Base-by-base conservation (phyloP, 2,797 vertebrate species). In the Clamator glandarius region DNA sequence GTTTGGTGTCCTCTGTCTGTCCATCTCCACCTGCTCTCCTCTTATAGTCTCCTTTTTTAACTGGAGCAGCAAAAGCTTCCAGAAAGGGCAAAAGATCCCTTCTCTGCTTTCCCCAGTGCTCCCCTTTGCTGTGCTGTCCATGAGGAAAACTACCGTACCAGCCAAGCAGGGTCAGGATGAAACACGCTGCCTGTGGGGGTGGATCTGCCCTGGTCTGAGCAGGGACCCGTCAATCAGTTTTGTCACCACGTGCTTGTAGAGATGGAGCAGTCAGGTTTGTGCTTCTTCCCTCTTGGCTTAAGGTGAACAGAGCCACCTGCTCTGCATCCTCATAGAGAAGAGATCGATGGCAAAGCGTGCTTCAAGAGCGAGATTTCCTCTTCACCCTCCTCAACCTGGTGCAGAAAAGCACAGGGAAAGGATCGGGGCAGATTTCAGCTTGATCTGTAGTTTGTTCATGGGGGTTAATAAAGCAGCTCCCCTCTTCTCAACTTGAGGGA, bases 321-420 rank as follows among this genome's bases (percentile, higher is more conserved):
- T 13, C 33, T 36, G 11, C 1, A 1, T 57, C 2, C 0, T 8
- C 1, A 1, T 9, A 5, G 24, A 8, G 11, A 55, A n/a, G 26
- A 42, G 15, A 4, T 21, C 33, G 70, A 39, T 51, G 25, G 3
- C n/a, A 13, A 44, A 66, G 8, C 25, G 35, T 15, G 19, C 8
- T 85, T 42, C 59, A 39, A 46, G 62, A 42, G 19, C 11, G 21
- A 6, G 0, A 3, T 68, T 81, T 52, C 24, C 11, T 85, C 35
- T 58, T 76, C 48, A 23, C 5, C 7, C 4, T 24, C 12, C 15
- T 63, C 48, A 41, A 12, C 8, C 15, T 36, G 21, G 9, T 4
- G 12, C 17, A 61, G 46, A 58, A 74, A 35, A 33, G 2, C 33
- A 21, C 12, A 21, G 36, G 29, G 23, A n/a, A 72, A 75, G n/a